Percentiles rank a stretch among this genome's conserved stretches.
Evolutionary conservation across 64 coral and sea anemone species (phyloP).

Genomic region (Porites australiensis): DNA sequence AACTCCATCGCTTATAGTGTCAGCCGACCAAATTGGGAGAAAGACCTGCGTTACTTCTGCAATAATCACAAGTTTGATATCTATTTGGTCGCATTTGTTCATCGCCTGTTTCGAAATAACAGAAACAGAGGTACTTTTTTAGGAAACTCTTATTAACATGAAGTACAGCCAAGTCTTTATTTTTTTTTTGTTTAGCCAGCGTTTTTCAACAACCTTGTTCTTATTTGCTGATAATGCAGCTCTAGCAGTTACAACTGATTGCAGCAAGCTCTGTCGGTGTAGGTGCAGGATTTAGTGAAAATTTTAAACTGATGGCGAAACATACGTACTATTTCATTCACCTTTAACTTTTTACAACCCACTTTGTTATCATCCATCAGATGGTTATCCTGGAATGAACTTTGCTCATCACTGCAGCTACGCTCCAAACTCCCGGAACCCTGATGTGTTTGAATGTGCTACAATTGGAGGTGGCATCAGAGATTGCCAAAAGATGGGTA

Average conservation of each 20-base stretch:
- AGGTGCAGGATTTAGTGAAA: too few relatives aligned
- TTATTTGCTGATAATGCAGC: neutral
- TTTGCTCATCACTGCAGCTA: constrained; percentile 86
- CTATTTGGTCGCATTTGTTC: constrained; percentile 57
- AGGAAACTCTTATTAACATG: neutral
- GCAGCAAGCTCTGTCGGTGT: too few relatives aligned
- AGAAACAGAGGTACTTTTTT: constrained; percentile 11
- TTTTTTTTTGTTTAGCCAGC: neutral
- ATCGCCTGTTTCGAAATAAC: constrained; percentile 28
- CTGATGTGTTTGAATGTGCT: constrained; percentile 70
- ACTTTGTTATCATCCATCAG: constrained; percentile 9
- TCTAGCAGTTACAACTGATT: neutral
- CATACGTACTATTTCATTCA: too few relatives aligned
- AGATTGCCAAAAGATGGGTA: constrained; percentile 75
- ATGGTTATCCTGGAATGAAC: constrained; percentile 69
- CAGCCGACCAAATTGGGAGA: constrained; percentile 50
- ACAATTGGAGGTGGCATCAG: constrained; percentile 73
- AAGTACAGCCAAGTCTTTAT: neutral
- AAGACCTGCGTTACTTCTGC: constrained; percentile 41
- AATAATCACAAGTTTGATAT: constrained; percentile 65
- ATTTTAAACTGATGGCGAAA: too few relatives aligned
- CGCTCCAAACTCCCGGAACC: constrained; percentile 44
- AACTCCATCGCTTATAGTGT: constrained; percentile 39
- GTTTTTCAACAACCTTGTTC: neutral
- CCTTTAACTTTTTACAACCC: neutral